These are phyloP conservation scores for Lathamus discolor DNA, from an alignment of 2,113 vertebrate species.

Conservation along the genomic window DNA sequence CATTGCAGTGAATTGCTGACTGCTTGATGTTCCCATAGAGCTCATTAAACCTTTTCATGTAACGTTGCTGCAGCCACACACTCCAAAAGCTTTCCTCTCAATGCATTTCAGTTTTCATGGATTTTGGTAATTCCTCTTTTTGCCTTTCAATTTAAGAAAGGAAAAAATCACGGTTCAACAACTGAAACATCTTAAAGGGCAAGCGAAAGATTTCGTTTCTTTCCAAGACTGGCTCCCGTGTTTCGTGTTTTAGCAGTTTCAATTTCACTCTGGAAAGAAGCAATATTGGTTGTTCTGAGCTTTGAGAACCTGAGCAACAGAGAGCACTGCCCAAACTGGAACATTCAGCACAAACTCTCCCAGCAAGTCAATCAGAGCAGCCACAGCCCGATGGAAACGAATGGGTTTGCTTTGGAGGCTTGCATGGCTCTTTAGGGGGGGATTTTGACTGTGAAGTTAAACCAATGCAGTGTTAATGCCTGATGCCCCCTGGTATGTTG, in stretches of 20 bases:
- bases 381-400: not conserved
- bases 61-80: constrained; percentile 2
- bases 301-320: not conserved
- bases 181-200: not conserved
- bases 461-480: fast-evolving
- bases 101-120: not conserved
- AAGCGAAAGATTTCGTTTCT: not conserved
- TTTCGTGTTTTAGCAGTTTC: not conserved
- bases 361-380: not conserved
- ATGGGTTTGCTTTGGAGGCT: not conserved
- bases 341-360: not conserved
- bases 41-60: constrained; percentile 47
- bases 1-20: constrained; percentile 36
- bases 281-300: not conserved
- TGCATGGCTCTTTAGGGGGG: not conserved
- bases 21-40: constrained; percentile 36
- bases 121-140: constrained; percentile 12
- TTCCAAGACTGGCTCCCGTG: not conserved
- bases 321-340: not conserved
- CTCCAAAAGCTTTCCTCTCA: not conserved
- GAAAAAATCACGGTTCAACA: not conserved
- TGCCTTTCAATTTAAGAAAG: not conserved
- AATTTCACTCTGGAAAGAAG: not conserved
- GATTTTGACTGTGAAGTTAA: not conserved
- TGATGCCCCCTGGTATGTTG: fast-evolving